Conservation (phyloP, 2,888 invertebrate species). For the Petrolisthes manimaculis region DNA sequence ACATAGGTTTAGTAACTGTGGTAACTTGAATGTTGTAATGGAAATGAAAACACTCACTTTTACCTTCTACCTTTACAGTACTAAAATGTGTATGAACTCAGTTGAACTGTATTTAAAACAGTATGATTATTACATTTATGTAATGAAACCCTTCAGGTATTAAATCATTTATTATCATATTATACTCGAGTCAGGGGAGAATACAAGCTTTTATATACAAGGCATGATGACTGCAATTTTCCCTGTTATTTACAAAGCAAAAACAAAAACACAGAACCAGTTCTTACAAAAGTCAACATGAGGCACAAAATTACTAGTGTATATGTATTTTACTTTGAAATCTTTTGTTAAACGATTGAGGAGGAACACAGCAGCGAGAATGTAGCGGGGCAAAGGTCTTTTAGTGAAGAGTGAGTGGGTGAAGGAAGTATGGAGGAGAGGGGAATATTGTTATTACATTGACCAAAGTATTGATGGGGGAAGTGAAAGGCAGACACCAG, state of each 20-base stretch:
- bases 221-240: conserved; percentile 8
- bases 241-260: conserved; percentile 10
- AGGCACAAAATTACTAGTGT: conserved; percentile 13
- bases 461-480: not conserved
- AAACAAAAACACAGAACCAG: conserved; percentile 14
- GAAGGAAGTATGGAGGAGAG: not conserved
- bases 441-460: not conserved
- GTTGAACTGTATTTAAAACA: too few relatives aligned
- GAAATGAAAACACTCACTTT: too few relatives aligned
- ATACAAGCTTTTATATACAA: conserved; percentile 8
- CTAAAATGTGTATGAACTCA: too few relatives aligned
- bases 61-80: too few relatives aligned
- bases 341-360: conserved; percentile 12
- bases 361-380: conserved; percentile 3
- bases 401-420: too few relatives aligned
- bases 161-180: conserved; percentile 10
- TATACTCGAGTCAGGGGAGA: conserved; percentile 17
- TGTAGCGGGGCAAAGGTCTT: not conserved
- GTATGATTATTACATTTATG: not conserved
- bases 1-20: too few relatives aligned
- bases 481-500: too few relatives aligned
- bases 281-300: conserved; percentile 8
- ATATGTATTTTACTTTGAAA: not conserved
- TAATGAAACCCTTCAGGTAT: not conserved
- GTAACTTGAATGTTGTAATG: too few relatives aligned